These are phyloP conservation scores for Pristionchus maxplancki DNA, from an alignment of 2,888 invertebrate species.

Conservation along the genomic window DNA sequence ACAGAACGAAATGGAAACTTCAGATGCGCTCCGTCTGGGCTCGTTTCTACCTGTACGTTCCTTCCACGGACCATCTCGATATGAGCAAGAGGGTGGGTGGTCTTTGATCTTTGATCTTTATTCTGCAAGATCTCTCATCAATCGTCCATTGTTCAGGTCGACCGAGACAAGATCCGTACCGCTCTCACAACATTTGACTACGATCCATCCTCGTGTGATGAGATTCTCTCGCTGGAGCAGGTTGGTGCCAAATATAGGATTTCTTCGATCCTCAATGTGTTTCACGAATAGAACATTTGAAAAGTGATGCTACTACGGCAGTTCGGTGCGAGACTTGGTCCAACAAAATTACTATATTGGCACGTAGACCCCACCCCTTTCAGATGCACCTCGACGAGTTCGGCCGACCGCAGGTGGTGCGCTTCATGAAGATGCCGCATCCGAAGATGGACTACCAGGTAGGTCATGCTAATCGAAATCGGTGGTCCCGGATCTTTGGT, in stretches of 20 bases:
- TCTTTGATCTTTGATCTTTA: not conserved
- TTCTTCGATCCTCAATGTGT: not conserved
- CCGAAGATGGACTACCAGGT: slow-evolving; percentile 20
- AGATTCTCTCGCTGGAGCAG: slow-evolving; percentile 12
- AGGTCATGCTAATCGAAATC: too few species aligned
- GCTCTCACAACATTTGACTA: slow-evolving; percentile 2
- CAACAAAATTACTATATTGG: too few species aligned
- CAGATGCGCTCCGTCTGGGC: slow-evolving; percentile 24
- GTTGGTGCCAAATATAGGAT: not conserved
- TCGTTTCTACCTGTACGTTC: slow-evolving; percentile 5
- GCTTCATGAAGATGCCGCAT: slow-evolving; percentile 40
- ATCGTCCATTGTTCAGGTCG: not conserved
- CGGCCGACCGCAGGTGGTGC: not conserved
- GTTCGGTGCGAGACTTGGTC: too few species aligned
- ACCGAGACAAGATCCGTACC: slow-evolving; percentile 13
- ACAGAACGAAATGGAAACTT: too few species aligned
- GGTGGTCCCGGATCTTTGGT: too few species aligned
- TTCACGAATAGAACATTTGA: not conserved
- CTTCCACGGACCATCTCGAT: slow-evolving; percentile 25
- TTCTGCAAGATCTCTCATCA: not conserved
- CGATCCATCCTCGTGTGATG: slow-evolving; percentile 12
- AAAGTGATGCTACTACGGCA: too few species aligned
- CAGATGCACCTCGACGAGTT: slow-evolving; percentile 12
- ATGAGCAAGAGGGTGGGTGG: not conserved
- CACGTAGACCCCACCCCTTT: too few species aligned